Evolutionary conservation across 2,888 invertebrate species (phyloP), one percentile per base, ranked within the genome.

Genomic region (Drosophila tripunctata): DNA sequence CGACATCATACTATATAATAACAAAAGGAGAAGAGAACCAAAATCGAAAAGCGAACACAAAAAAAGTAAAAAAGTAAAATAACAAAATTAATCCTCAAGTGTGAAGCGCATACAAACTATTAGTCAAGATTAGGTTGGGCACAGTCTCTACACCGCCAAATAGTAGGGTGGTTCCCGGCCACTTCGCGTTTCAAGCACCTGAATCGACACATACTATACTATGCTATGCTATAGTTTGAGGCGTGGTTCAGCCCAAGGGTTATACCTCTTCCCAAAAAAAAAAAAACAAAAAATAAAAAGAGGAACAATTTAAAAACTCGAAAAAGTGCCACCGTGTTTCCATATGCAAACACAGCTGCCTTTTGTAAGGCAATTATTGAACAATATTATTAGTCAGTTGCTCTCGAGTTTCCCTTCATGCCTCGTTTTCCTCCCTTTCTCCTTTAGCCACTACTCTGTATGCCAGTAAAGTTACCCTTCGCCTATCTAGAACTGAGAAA

Each of bases 101-200:
- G 86, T 83, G 86, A 83, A 83, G 81, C 84, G 76, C 86, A 80
- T 69, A 86, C 84, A 83, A 78, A 84, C 83, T 87, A 89, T 89
- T 89, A 89, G 90, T 88, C 89, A 89, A 87, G 89, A 89, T 89
- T 89, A 88, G 63, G 71, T 71, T 62, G 72, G 70, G 67, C 60
- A 41, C 70, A 70, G 66, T 50, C 19, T 52, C 44, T 27, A 63
- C 58, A 38, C 36, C 41, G 60, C 33, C 30, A 30, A 47, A 62
- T 3, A 61, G 69, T 3, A 61, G 69, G 71, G 78, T 78, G 65
- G 67, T 74, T 78, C 4, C 24, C 8, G 57, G 50, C n/a, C 68
- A 75, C 67, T 76, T 67, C 57, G 75, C 41, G 14, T 44, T 57
- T 77, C 36, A 75, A 76, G 78, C 76, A 76, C 76, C 76, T 76